phyloP scores from a whole-genome alignment of 2,888 invertebrate species.

The Clostera curtula region DNA sequence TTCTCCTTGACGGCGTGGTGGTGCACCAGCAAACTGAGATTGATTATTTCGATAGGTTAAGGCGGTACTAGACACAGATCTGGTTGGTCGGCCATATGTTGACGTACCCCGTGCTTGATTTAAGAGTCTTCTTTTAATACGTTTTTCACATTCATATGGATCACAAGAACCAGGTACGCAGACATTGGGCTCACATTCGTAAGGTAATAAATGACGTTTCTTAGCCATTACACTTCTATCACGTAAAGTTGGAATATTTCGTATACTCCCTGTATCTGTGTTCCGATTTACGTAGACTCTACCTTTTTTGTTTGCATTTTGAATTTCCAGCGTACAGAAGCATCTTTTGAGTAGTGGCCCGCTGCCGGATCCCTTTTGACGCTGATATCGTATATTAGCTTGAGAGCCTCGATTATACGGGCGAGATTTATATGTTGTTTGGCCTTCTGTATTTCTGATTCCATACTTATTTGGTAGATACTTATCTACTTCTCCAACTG shows the following conservation, averaged over 20 bases:
- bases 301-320: slow-evolving; percentile 18
- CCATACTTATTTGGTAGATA: no score
- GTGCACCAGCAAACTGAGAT: slow-evolving; percentile 9
- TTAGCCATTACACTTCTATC: slow-evolving; percentile 7
- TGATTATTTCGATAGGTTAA: slow-evolving; percentile 10
- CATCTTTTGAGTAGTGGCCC: slow-evolving; percentile 30
- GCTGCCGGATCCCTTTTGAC: slow-evolving; percentile 15
- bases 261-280: no score
- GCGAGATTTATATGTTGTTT: not conserved
- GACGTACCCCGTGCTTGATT: slow-evolving; percentile 9
- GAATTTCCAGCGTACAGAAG: slow-evolving; percentile 31
- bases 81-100: slow-evolving; percentile 6
- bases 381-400: slow-evolving; percentile 12
- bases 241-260: slow-evolving; percentile 3
- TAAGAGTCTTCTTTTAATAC: slow-evolving; percentile 11
- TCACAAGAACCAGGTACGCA: slow-evolving; percentile 29
- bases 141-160: slow-evolving; percentile 20
- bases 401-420: slow-evolving; percentile 13
- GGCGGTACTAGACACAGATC: slow-evolving; percentile 7
- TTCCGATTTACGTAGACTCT: no score
- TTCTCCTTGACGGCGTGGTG: no score
- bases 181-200: slow-evolving; percentile 25
- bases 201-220: slow-evolving; percentile 8
- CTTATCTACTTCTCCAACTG: no score
- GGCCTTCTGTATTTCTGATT: slow-evolving; percentile 9